These are phyloP conservation scores for Leptarthrus brevirostris DNA, from an alignment of 2,888 invertebrate species.

Conservation along the genomic window DNA sequence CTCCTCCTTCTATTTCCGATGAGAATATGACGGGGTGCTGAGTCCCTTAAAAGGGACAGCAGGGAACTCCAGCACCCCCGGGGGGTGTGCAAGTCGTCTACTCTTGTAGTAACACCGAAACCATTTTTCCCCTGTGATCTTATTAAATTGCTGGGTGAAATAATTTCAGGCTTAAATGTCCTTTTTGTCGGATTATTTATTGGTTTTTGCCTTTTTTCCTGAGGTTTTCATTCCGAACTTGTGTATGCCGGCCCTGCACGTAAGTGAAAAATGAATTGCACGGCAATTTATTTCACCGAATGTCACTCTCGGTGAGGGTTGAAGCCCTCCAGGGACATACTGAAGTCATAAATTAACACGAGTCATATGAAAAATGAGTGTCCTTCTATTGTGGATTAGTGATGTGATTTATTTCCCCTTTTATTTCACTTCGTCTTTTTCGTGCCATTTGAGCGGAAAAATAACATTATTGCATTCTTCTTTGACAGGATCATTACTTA, in stretches of 20 bases:
- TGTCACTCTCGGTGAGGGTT: slow-evolving; percentile 51
- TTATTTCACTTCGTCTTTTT: slow-evolving; percentile 26
- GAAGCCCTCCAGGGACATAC: slow-evolving; percentile 46
- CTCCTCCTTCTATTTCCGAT: not conserved
- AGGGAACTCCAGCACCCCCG: not conserved
- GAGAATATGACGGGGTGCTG: not conserved
- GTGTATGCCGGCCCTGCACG: slow-evolving; percentile 19
- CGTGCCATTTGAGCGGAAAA: slow-evolving; percentile 5
- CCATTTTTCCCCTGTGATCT: slow-evolving; percentile 55
- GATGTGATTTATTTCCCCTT: slow-evolving; percentile 41
- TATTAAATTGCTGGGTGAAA: slow-evolving; percentile 57
- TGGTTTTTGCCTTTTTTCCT: slow-evolving; percentile 51
- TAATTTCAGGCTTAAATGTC: slow-evolving; percentile 57
- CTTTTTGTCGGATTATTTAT: slow-evolving; percentile 57
- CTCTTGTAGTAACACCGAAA: not conserved
- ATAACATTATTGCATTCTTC: slow-evolving; percentile 43
- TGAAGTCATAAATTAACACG: slow-evolving; percentile 48
- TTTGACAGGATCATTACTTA: not conserved
- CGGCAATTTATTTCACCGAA: slow-evolving; percentile 54
- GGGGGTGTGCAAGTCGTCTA: slow-evolving; percentile 11
- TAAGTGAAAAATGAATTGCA: slow-evolving; percentile 53
- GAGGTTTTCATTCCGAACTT: slow-evolving; percentile 47
- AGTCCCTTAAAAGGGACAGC: slow-evolving; percentile 1
- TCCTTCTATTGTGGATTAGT: slow-evolving; percentile 47
- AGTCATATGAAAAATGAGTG: slow-evolving; percentile 49